phyloP scores from a whole-genome alignment of 1,140 invertebrate genomes.

The Bombus waltoni region DNA sequence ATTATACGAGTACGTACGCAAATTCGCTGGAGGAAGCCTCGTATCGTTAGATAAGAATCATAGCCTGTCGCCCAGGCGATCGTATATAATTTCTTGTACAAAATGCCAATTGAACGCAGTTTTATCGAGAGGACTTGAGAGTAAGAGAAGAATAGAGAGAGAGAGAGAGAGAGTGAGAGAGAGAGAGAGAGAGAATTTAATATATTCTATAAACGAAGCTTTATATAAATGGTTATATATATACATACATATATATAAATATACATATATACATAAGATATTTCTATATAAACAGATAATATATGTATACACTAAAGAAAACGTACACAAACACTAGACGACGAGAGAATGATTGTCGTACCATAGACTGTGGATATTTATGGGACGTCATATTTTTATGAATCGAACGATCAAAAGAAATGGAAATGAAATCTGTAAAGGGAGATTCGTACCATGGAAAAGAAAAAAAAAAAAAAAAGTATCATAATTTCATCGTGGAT shows the following conservation, averaged over 20 bases:
- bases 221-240: conserved; percentile 58
- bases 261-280: conserved; percentile 53
- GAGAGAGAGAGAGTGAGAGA: conserved; percentile 4
- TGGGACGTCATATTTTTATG: background rate
- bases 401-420: too few species aligned
- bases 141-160: background rate
- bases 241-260: conserved; percentile 17
- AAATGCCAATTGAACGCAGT: conserved; percentile 54
- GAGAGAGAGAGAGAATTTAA: conserved; percentile 53
- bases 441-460: too few species aligned
- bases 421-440: too few species aligned
- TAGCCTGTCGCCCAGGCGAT: background rate
- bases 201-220: conserved; percentile 68
- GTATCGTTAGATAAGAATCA: background rate
- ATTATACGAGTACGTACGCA: background rate
- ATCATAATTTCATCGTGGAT: too few species aligned
- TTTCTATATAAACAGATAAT: conserved; percentile 61
- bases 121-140: conserved; percentile 39
- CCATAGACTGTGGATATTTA: background rate
- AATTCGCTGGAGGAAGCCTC: background rate
- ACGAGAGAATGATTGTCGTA: conserved; percentile 4
- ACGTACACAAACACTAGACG: conserved; percentile 3
- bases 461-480: too few species aligned
- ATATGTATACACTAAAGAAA: conserved; percentile 45
- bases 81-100: conserved; percentile 50